A percentile compares a stretch with the other conserved stretches of the same genome.
Conservation (phyloP, 2,888 invertebrate species). For the Nineta flava region DNA sequence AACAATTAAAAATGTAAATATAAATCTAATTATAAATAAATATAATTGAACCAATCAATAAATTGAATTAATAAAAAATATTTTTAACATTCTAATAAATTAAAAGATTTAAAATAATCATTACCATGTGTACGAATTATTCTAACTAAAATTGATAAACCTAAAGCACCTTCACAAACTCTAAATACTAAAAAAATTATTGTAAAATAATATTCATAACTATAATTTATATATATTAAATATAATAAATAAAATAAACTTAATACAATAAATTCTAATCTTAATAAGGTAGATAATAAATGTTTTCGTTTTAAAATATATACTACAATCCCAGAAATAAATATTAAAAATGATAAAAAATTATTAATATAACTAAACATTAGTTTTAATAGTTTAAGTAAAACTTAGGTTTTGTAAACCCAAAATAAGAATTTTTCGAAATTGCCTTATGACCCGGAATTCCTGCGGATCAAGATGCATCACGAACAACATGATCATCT, state of each 20-base stretch:
- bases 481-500: too few relatives aligned
- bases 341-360: slow-evolving; percentile 30
- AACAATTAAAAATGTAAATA: slow-evolving; percentile 29
- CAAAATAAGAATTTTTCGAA: slow-evolving; percentile 40
- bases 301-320: slow-evolving; percentile 40
- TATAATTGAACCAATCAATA: slow-evolving; percentile 37
- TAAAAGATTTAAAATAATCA: slow-evolving; percentile 45
- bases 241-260: slow-evolving; percentile 35
- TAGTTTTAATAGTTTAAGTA: slow-evolving; percentile 48
- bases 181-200: slow-evolving; percentile 44
- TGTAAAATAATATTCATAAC: slow-evolving; percentile 36
- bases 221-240: slow-evolving; percentile 29
- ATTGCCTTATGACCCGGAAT: too few relatives aligned
- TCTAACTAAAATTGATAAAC: slow-evolving; percentile 39
- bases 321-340: slow-evolving; percentile 32
- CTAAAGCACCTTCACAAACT: slow-evolving; percentile 49
- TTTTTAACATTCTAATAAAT: slow-evolving; percentile 41
- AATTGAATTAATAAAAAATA: slow-evolving; percentile 32
- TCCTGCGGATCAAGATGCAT: too few relatives aligned
- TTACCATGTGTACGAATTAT: slow-evolving; percentile 44
- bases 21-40: slow-evolving; percentile 32
- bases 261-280: slow-evolving; percentile 43
- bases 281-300: slow-evolving; percentile 40
- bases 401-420: slow-evolving; percentile 55
- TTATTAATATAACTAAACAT: slow-evolving; percentile 31